Evolutionary conservation across 92 coral and sea anemone species (phyloP).

Genomic region (Diadumene lineata): DNA sequence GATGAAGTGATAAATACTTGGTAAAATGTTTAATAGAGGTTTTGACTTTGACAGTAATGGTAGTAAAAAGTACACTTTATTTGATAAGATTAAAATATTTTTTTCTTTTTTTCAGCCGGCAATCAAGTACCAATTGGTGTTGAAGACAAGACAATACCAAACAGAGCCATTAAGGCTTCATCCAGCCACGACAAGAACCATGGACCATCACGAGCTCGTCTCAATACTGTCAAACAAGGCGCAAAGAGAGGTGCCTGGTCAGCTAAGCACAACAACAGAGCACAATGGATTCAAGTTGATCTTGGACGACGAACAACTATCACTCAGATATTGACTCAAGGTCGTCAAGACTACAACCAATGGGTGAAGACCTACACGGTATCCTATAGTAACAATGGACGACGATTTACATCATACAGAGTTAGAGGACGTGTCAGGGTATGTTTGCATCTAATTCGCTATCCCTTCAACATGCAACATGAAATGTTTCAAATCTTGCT

Average conservation of each 20-base stretch:
- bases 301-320: slow-evolving; percentile 49
- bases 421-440: slow-evolving; percentile 44
- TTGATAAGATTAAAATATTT: neutral
- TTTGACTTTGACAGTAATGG: too few relatives aligned
- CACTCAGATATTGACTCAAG: slow-evolving; percentile 73
- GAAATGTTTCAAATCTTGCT: too few relatives aligned
- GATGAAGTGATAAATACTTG: too few relatives aligned
- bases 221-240: slow-evolving; percentile 34
- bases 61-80: too few relatives aligned
- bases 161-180: slow-evolving; percentile 36
- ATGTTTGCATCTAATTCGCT: too few relatives aligned
- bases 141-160: slow-evolving; percentile 46
- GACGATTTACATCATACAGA: slow-evolving; percentile 52
- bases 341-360: slow-evolving; percentile 66
- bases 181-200: slow-evolving; percentile 42
- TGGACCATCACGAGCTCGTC: slow-evolving; percentile 41
- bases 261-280: slow-evolving; percentile 41
- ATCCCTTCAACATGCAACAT: too few relatives aligned
- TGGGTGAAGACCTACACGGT: slow-evolving; percentile 65
- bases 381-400: slow-evolving; percentile 66
- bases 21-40: too few relatives aligned
- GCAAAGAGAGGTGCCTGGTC: slow-evolving; percentile 56
- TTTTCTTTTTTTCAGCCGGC: slow-evolving; percentile 20
- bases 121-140: slow-evolving; percentile 49
- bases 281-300: slow-evolving; percentile 45